These are phyloP conservation scores for Serranochromis macrocephalus DNA, from an alignment of 2,113 vertebrate genomes.

Conservation along the genomic window DNA sequence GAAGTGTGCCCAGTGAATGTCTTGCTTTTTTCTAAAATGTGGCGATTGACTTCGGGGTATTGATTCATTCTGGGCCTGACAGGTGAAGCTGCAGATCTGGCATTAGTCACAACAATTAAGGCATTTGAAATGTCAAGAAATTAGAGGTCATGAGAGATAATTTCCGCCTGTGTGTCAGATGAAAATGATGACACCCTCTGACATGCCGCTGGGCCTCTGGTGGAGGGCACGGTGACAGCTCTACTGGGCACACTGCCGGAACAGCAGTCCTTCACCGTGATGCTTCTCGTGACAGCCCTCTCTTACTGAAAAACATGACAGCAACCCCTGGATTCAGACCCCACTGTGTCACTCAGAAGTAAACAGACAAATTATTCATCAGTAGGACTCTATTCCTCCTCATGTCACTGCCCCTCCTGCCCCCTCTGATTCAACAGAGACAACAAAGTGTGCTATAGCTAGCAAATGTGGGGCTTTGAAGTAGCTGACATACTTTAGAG, in stretches of 20 bases:
- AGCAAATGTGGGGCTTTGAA: slow-evolving; percentile 8
- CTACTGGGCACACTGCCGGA: slow-evolving; percentile 82
- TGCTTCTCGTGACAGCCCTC: slow-evolving; percentile 82
- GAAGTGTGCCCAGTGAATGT: slow-evolving; percentile 20
- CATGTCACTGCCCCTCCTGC: slow-evolving; percentile 56
- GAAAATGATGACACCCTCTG: slow-evolving; percentile 80
- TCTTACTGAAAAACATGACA: slow-evolving; percentile 87
- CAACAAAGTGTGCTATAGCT: slow-evolving; percentile 8
- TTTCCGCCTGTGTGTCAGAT: slow-evolving; percentile 82
- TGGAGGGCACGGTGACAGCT: slow-evolving; percentile 83
- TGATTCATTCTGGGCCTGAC: slow-evolving; percentile 83
- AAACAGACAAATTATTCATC: slow-evolving; percentile 84
- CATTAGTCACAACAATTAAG: slow-evolving; percentile 86
- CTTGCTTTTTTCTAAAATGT: slow-evolving; percentile 55
- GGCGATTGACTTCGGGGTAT: slow-evolving; percentile 76
- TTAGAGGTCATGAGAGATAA: slow-evolving; percentile 87
- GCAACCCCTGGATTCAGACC: slow-evolving; percentile 75
- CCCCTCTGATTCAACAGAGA: slow-evolving; percentile 13
- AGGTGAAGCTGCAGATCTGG: slow-evolving; percentile 78
- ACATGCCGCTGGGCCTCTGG: slow-evolving; percentile 74
- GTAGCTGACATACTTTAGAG: not conserved
- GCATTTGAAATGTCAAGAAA: slow-evolving; percentile 91
- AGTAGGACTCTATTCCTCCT: slow-evolving; percentile 71
- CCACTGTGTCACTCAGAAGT: slow-evolving; percentile 77
- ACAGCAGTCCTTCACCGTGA: slow-evolving; percentile 79